These are phyloP conservation scores for Megathymus violae DNA, from an alignment of 1,140 invertebrate species.

Conservation along the genomic window DNA sequence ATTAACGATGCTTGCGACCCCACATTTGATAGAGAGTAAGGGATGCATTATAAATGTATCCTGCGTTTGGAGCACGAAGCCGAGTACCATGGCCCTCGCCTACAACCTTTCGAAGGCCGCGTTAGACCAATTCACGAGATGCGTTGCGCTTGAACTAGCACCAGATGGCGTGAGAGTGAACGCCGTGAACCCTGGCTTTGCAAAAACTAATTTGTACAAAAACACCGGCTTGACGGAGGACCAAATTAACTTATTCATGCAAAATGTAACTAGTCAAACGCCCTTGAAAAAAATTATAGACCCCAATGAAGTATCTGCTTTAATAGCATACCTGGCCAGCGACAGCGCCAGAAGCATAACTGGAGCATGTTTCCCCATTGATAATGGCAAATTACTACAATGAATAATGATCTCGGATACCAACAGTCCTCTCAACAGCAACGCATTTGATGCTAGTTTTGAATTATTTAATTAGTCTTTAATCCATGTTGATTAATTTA, in stretches of 20 bases:
- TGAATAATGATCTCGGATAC: no score
- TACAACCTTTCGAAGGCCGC: slow-evolving; percentile 94
- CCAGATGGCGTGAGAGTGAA: slow-evolving; percentile 88
- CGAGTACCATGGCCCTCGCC: slow-evolving; percentile 86
- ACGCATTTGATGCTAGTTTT: no score
- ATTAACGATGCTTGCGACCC: slow-evolving; percentile 90
- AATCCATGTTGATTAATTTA: no score
- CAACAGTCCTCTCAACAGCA: no score
- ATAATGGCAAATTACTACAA: slow-evolving; percentile 87
- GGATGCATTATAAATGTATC: slow-evolving; percentile 93
- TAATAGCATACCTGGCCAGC: slow-evolving; percentile 91
- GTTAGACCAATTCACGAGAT: slow-evolving; percentile 92
- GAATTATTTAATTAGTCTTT: no score
- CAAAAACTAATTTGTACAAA: slow-evolving; percentile 82
- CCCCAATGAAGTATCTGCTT: slow-evolving; percentile 88
- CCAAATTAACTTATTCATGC: slow-evolving; percentile 89
- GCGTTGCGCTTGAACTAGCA: slow-evolving; percentile 87
- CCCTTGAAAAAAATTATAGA: slow-evolving; percentile 89
- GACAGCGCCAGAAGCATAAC: slow-evolving; percentile 91
- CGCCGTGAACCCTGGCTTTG: slow-evolving; percentile 89
- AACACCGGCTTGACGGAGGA: slow-evolving; percentile 81
- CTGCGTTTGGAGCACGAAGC: slow-evolving; percentile 88
- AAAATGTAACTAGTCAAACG: slow-evolving; percentile 89
- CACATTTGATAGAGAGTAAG: slow-evolving; percentile 88
- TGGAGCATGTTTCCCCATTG: slow-evolving; percentile 88